These are phyloP conservation scores for Euzophera pinguis DNA, from an alignment of 2,888 invertebrate species.

Conservation along the genomic window DNA sequence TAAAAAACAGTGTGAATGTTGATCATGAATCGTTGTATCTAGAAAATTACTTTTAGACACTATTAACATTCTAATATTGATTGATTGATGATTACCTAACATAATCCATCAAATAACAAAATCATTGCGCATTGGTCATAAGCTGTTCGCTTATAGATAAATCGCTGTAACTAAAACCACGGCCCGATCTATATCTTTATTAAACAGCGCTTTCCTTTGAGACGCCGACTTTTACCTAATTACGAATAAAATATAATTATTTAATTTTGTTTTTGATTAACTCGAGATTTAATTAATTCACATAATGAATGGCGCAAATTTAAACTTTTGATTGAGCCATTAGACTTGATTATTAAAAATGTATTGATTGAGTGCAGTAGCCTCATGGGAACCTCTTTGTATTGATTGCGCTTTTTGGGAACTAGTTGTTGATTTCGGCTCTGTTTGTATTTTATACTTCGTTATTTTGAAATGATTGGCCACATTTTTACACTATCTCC, in stretches of 20 bases:
- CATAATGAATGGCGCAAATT: slow-evolving; percentile 43
- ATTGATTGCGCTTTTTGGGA: not conserved
- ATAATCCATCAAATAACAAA: too few species aligned
- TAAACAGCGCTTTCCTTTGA: slow-evolving; percentile 33
- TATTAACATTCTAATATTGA: too few species aligned
- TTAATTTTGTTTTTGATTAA: slow-evolving; percentile 41
- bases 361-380: not conserved
- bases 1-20: too few species aligned
- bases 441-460: too few species aligned
- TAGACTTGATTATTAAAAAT: slow-evolving; percentile 20
- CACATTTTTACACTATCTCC: too few species aligned
- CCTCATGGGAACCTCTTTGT: slow-evolving; percentile 5
- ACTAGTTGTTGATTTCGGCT: not conserved
- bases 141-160: too few species aligned
- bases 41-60: too few species aligned
- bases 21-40: too few species aligned
- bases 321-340: slow-evolving; percentile 52
- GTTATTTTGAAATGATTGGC: too few species aligned
- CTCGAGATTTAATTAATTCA: slow-evolving; percentile 48
- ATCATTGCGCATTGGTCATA: too few species aligned
- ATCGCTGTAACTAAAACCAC: not conserved
- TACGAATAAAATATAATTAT: slow-evolving; percentile 47
- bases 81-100: too few species aligned
- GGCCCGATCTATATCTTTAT: not conserved
- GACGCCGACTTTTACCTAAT: slow-evolving; percentile 55